Evolutionary conservation across 2,888 invertebrate genomes (phyloP).

Genomic region (Dioctria rufipes): DNA sequence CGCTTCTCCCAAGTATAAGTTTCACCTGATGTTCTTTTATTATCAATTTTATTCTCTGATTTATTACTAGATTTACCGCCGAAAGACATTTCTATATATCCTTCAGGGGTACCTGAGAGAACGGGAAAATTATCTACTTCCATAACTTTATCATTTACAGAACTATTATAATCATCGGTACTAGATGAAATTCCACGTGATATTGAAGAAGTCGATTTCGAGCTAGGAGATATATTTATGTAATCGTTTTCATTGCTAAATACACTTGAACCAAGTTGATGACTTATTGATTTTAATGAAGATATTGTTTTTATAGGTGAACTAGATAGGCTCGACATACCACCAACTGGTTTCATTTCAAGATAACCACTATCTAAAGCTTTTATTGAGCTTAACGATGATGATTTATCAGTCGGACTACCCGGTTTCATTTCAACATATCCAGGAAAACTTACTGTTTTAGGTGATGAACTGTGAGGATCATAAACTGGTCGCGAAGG

Average conservation of each 20-base stretch:
- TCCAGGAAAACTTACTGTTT: slow-evolving; percentile 65
- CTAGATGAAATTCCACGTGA: slow-evolving; percentile 30
- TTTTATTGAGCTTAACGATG: slow-evolving; percentile 45
- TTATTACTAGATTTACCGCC: slow-evolving; percentile 63
- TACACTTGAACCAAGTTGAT: not conserved
- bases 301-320: slow-evolving; percentile 61
- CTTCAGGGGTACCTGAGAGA: slow-evolving; percentile 72
- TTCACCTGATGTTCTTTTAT: not conserved
- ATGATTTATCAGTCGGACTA: slow-evolving; percentile 61
- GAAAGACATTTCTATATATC: slow-evolving; percentile 80
- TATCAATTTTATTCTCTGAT: slow-evolving; percentile 62
- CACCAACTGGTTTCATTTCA: slow-evolving; percentile 71
- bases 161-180: slow-evolving; percentile 29
- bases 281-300: slow-evolving; percentile 11
- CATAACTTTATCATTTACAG: slow-evolving; percentile 62
- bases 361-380: slow-evolving; percentile 67
- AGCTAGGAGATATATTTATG: slow-evolving; percentile 60
- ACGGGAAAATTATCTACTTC: slow-evolving; percentile 64
- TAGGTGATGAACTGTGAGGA: slow-evolving; percentile 41
- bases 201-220: slow-evolving; percentile 56
- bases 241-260: slow-evolving; percentile 54
- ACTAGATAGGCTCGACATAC: slow-evolving; percentile 61
- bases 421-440: slow-evolving; percentile 78
- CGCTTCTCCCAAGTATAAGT: slow-evolving; percentile 61
- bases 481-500: slow-evolving; percentile 49